Base-by-base conservation (phyloP, 2,888 invertebrate species). In the Adelognathus sp. region DNA sequence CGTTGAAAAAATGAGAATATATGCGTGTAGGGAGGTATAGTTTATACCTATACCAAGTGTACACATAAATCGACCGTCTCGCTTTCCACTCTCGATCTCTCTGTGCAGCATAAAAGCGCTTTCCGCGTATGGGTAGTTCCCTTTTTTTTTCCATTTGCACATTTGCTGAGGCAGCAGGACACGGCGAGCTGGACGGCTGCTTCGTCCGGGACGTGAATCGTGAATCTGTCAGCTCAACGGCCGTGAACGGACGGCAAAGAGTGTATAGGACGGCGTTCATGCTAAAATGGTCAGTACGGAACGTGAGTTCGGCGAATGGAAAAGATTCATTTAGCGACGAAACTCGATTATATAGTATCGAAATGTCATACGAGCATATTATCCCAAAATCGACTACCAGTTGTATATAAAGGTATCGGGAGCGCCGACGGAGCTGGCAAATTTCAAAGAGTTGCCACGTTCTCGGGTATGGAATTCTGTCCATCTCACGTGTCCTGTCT, bases 151-250 rank as follows among this genome's bases (percentile, higher is more conserved):
- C 81, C 82, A 86, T 88, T 88, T 89, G 87, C 87, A 88, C 85
- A 88, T 89, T 83, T 86, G 89, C 90, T 90, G 90, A 90, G 86
- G 85, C 86, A 84, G 90, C 88, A 86, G 70, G 88, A 87, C 54
- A 46, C 80, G 87, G 86, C 86, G 81, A 86, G 85, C 84, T 83
- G 76, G 58, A 67, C 75, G 78, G 78, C 67, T 69, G 61, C 52
- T 58, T 56, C 67, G 60, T 39, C 50, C 52, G 33, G 70, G 58
- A 71, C 58, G 70, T 58, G 52, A 52, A 71, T 61, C 71, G 71
- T 64, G 76, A 76, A 71, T 60, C 64, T 63, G 70, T 64, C 63
- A n/a, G 18, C 58, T 9, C 33, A 36, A 31, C 61, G 58, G 70
- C 14, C n/a, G 52, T 9, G 52, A 18, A 58, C 3, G 50, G 39